Percentiles rank a stretch among this genome's conserved stretches.
Evolutionary conservation across 2,113 vertebrate genomes (phyloP).

Genomic region (Rutilus rutilus): DNA sequence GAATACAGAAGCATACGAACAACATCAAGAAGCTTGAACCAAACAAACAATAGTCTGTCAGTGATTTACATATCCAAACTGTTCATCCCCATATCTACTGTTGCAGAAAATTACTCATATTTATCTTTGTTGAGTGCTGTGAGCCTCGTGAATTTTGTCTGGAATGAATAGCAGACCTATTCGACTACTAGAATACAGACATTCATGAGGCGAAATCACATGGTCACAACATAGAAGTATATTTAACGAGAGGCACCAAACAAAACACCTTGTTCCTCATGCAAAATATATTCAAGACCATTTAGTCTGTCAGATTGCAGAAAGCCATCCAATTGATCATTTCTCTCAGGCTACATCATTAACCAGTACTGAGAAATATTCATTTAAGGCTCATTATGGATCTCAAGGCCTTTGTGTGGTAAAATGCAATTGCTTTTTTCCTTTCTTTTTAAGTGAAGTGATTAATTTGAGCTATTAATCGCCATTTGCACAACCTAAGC

Average conservation of each 20-base stretch:
- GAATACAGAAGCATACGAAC: not conserved
- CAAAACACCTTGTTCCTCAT: constrained; percentile 20
- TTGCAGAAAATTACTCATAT: constrained; percentile 10
- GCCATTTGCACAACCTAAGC: not conserved
- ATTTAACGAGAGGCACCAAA: constrained; percentile 15
- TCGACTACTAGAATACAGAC: not conserved
- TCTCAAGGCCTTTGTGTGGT: constrained; percentile 4
- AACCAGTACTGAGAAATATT: not conserved
- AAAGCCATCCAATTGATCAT: not conserved
- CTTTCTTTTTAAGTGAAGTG: not conserved
- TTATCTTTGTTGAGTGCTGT: not conserved
- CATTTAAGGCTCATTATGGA: constrained; percentile 9
- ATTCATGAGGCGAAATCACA: constrained; percentile 23
- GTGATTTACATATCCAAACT: not conserved
- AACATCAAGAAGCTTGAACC: constrained; percentile 8
- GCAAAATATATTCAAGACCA: constrained; percentile 6
- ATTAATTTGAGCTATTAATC: not conserved
- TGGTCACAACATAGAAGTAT: not conserved
- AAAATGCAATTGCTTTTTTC: not conserved
- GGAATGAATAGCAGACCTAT: not conserved
- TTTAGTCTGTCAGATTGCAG: not conserved
- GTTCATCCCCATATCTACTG: constrained; percentile 1
- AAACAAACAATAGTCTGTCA: not conserved
- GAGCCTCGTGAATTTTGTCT: not conserved
- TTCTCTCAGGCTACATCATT: not conserved